Evolutionary conservation across 2,797 vertebrate species (phyloP), one percentile per base, ranked within the genome.

Genomic region (Falco concolor): DNA sequence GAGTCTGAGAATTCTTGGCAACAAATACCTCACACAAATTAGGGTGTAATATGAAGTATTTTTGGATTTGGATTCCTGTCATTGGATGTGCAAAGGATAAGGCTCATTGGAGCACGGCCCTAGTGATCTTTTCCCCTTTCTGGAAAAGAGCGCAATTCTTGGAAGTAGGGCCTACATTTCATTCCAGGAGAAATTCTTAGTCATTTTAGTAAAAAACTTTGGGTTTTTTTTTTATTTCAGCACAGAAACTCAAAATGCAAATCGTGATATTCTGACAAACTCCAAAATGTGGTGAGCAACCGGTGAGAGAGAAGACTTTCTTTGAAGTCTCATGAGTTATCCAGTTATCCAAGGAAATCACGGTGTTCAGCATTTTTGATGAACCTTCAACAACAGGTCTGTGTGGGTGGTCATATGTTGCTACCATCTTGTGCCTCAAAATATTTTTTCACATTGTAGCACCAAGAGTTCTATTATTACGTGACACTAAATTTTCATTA

Each of bases 1-100:
- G 76, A 91, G 92, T 89, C 95, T 95, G 78, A 95, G 79, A 87
- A 93, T 92, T 96, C 84, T 90, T 94, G 94, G 93, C 94, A 93
- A 92, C 30, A 78, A 85, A 83, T 82, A 24, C 57, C 30, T 90
- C 67, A 25, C 40, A 90, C 12, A 63, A 90, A 86, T 79, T 93
- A 16, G 4, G 34, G 84, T 96, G 74, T 78, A 78, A 69, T 74
- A 65, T 28, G 45, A 92, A 89, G 60, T 91, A 91, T 93, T 95
- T 93, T 93, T 89, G 83, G 90, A 56, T 73, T 85, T 95, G 68
- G 25, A 77, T 85, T 77, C 50, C 24, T 85, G 95, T 92, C 54
- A 67, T 8, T 89, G 68, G 72, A 69, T 78, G 32, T 87, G 56
- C 60, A 80, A 82, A 89, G 60, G 68, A 57, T 63, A 95, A 92